Percentiles rank a stretch among this genome's conserved stretches.
phyloP scores from a whole-genome alignment of 2,888 invertebrate species.

The Ferrisia virgata region DNA sequence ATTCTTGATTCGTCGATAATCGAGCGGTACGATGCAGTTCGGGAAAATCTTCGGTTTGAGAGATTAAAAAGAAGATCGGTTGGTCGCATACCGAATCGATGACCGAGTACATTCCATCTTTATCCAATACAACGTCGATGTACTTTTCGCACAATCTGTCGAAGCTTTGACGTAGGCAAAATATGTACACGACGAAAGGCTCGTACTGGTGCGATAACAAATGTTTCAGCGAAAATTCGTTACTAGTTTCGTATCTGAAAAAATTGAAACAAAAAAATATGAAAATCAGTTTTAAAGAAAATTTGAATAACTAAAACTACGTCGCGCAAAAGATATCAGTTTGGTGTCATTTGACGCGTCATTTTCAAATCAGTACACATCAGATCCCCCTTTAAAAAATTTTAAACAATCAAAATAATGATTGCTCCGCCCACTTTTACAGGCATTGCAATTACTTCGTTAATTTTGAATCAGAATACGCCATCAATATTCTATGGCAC shows the following conservation, averaged over 20 bases:
- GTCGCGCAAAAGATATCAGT: too few relatives aligned
- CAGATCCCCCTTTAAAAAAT: too few relatives aligned
- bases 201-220: slow-evolving; percentile 23
- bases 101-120: slow-evolving; percentile 55
- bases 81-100: slow-evolving; percentile 57
- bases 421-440: too few relatives aligned
- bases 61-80: slow-evolving; percentile 60
- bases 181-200: slow-evolving; percentile 42
- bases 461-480: too few relatives aligned
- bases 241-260: slow-evolving; percentile 36
- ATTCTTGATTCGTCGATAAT: slow-evolving; percentile 5
- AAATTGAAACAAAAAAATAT: background rate
- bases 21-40: slow-evolving; percentile 51
- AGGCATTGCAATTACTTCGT: too few relatives aligned
- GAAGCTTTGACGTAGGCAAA: slow-evolving; percentile 54
- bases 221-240: slow-evolving; percentile 32
- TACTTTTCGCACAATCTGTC: slow-evolving; percentile 57
- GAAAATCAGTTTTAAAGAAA: too few relatives aligned
- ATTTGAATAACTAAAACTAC: too few relatives aligned
- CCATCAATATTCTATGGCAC: too few relatives aligned
- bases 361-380: too few relatives aligned
- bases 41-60: slow-evolving; percentile 58
- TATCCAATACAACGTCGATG: slow-evolving; percentile 56
- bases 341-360: too few relatives aligned
- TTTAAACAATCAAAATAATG: too few relatives aligned